Evolutionary conservation across 2,797 vertebrate species (phyloP).

Genomic region (Protonibea diacanthus): DNA sequence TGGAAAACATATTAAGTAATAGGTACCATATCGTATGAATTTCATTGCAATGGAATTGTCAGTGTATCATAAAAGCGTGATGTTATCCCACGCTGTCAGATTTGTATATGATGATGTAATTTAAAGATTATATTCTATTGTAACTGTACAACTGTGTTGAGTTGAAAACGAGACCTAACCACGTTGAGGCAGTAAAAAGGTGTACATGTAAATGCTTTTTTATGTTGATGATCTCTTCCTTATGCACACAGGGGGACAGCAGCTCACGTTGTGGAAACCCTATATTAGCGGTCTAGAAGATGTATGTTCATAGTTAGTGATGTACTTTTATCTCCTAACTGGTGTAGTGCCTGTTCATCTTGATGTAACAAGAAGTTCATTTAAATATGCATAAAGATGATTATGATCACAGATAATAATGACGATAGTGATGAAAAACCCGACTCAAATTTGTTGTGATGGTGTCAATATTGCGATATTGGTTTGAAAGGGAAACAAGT

Average conservation of each 20-base stretch:
- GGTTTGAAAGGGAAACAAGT: constrained; percentile 84
- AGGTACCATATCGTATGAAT: constrained; percentile 84
- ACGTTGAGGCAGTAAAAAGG: constrained; percentile 85
- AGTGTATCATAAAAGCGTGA: constrained; percentile 87
- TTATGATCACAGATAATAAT: constrained; percentile 81
- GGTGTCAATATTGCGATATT: constrained; percentile 85
- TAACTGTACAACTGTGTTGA: constrained; percentile 90
- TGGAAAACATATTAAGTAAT: constrained; percentile 83
- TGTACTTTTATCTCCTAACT: constrained; percentile 88
- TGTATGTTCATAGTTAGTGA: constrained; percentile 88
- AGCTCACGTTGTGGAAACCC: constrained; percentile 81
- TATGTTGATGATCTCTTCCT: constrained; percentile 85
- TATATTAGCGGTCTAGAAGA: constrained; percentile 85
- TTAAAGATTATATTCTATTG: constrained; percentile 90
- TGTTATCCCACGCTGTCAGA: constrained; percentile 84
- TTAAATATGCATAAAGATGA: constrained; percentile 89
- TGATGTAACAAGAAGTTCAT: constrained; percentile 86
- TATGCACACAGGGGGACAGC: constrained; percentile 82
- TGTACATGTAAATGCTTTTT: constrained; percentile 88
- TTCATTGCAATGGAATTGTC: constrained; percentile 85
- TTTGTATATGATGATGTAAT: constrained; percentile 92
- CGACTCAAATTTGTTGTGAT: constrained; percentile 84
- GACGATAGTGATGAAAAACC: constrained; percentile 75
- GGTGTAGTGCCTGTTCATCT: constrained; percentile 91
- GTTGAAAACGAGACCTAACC: constrained; percentile 85